Evolutionary conservation across 2,113 vertebrate genomes (phyloP).

Genomic region (Oriolus oriolus): DNA sequence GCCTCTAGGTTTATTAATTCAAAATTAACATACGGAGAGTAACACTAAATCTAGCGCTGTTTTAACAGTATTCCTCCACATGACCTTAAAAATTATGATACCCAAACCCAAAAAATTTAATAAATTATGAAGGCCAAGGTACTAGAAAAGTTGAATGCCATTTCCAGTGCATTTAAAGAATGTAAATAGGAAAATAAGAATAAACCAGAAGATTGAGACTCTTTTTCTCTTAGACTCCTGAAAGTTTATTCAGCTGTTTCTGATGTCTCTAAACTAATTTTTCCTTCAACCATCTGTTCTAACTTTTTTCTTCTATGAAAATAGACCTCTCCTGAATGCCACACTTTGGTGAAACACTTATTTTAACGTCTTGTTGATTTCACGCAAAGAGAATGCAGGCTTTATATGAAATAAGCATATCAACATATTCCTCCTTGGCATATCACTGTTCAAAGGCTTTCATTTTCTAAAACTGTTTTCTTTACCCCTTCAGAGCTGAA

Average conservation of each 20-base stretch:
- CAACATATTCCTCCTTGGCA: slow-evolving; percentile 50
- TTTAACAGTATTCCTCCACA: not conserved
- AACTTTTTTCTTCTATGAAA: slow-evolving; percentile 60
- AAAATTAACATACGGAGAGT: not conserved
- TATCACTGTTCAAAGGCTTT: slow-evolving; percentile 40
- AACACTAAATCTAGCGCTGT: not conserved
- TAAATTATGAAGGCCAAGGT: not conserved
- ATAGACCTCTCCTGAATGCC: slow-evolving; percentile 61
- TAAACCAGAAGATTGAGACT: slow-evolving; percentile 42
- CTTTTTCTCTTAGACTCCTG: slow-evolving; percentile 53
- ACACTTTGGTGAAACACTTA: slow-evolving; percentile 69
- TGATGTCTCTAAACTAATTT: slow-evolving; percentile 70
- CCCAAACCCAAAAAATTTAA: not conserved
- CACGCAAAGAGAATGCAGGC: slow-evolving; percentile 54
- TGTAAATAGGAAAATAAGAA: slow-evolving; percentile 52
- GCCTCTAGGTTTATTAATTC: not conserved
- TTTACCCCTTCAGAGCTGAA: slow-evolving; percentile 72
- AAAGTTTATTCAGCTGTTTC: slow-evolving; percentile 81
- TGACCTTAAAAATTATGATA: not conserved
- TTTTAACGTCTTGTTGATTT: slow-evolving; percentile 69
- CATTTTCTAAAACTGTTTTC: slow-evolving; percentile 65
- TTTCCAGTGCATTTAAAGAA: slow-evolving; percentile 26
- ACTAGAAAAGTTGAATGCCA: not conserved
- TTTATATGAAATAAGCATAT: slow-evolving; percentile 59
- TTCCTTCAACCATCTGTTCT: slow-evolving; percentile 74